These are phyloP conservation scores for Aspidiotus destructor DNA, from an alignment of 2,888 invertebrate genomes.

Conservation along the genomic window DNA sequence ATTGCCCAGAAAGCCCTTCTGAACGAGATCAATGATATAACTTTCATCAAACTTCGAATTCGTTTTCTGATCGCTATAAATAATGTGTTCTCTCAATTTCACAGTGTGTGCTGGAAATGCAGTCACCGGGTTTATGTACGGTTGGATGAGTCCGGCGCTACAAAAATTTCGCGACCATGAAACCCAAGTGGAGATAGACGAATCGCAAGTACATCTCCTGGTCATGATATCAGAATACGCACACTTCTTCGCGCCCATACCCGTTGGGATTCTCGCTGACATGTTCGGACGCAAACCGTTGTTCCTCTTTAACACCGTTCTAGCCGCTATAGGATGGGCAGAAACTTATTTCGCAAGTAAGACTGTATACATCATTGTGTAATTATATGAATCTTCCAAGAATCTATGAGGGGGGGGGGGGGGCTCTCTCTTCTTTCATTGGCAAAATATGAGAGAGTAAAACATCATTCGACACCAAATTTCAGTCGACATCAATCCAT, in stretches of 20 bases:
- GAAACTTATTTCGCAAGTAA: slow-evolving; percentile 9
- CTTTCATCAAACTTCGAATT: too few species aligned
- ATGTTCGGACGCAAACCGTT: slow-evolving; percentile 11
- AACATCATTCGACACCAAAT: too few species aligned
- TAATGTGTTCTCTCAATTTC: too few species aligned
- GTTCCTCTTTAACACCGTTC: slow-evolving; percentile 11
- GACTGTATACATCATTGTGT: background rate
- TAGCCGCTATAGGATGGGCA: slow-evolving; percentile 15
- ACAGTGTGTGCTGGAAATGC: slow-evolving; percentile 5
- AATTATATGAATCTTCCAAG: too few species aligned
- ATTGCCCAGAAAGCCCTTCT: too few species aligned
- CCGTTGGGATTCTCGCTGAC: slow-evolving; percentile 13
- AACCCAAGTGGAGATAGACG: background rate
- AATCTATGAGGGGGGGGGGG: too few species aligned
- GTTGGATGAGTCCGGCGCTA: slow-evolving; percentile 20
- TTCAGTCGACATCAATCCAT: too few species aligned
- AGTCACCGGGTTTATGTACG: slow-evolving; percentile 6
- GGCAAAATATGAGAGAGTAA: too few species aligned
- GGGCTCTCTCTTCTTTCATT: too few species aligned
- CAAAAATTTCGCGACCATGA: background rate
- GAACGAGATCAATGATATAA: too few species aligned
- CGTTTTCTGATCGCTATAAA: too few species aligned
- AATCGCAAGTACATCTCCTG: slow-evolving; percentile 3
- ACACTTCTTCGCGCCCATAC: slow-evolving; percentile 20
- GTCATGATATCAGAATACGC: slow-evolving; percentile 18